A percentile compares a stretch with the other conserved stretches of the same genome.
These are phyloP conservation scores for Epinephelus fuscoguttatus DNA, from an alignment of 2,113 vertebrate genomes.

Conservation along the genomic window DNA sequence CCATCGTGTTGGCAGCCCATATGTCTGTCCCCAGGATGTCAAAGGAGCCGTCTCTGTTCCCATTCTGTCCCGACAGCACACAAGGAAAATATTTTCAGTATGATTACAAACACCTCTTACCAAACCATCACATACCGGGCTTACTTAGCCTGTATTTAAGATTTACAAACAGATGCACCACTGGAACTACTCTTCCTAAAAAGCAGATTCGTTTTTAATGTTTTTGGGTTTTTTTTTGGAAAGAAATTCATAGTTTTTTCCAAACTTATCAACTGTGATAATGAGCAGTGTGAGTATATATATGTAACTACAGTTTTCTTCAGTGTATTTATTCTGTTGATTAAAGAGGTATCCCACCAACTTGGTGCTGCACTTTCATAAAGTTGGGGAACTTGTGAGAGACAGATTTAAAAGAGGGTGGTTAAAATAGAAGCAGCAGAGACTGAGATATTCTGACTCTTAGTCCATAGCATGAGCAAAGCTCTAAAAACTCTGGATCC, in stretches of 20 bases:
- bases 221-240: background rate
- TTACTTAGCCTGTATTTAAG: background rate
- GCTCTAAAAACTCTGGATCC: background rate
- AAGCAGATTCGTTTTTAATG: background rate
- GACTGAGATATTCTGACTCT: background rate
- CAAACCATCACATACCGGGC: background rate
- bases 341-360: background rate
- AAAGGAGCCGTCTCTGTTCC: conserved; percentile 90
- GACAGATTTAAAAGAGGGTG: no score
- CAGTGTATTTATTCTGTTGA: background rate
- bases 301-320: background rate
- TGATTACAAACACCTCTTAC: background rate
- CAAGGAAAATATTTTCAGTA: conserved; percentile 1
- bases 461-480: background rate
- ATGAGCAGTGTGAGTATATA: background rate
- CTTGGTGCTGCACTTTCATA: background rate
- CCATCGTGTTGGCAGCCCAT: conserved; percentile 97
- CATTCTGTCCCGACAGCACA: conserved; percentile 87
- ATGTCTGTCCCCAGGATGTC: conserved; percentile 98
- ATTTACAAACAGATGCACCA: background rate
- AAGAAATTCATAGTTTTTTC: background rate
- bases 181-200: background rate
- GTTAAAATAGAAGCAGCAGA: no score
- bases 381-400: background rate
- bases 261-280: background rate